Percentiles rank a stretch among this genome's conserved stretches.
Conservation (phyloP, 1,140 invertebrate species). For the Drosophila mojavensis region DNA sequence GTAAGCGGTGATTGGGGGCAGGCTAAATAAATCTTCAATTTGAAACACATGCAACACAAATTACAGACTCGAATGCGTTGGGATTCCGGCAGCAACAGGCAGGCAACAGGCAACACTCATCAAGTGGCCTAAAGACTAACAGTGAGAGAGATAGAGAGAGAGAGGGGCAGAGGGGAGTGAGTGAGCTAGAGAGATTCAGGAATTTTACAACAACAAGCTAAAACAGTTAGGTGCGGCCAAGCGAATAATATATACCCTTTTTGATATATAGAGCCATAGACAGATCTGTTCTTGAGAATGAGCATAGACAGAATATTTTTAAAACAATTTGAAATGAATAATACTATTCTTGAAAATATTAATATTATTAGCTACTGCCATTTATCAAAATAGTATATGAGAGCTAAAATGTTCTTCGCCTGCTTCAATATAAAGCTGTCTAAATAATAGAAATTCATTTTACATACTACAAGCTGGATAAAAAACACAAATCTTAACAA, state of each 20-base stretch:
- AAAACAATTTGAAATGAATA: too few species aligned
- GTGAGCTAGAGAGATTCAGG: constrained; percentile 12
- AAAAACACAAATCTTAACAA: too few species aligned
- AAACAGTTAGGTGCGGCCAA: background rate
- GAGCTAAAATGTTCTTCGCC: too few species aligned
- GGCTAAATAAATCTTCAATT: constrained; percentile 81
- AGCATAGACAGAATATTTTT: too few species aligned
- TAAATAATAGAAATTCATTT: too few species aligned
- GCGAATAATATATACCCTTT: background rate
- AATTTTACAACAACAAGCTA: constrained; percentile 46
- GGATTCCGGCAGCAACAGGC: constrained; percentile 46
- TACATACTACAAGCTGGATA: too few species aligned
- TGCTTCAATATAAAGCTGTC: too few species aligned
- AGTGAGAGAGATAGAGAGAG: background rate
- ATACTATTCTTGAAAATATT: too few species aligned
- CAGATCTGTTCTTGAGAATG: too few species aligned
- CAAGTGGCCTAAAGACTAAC: constrained; percentile 38
- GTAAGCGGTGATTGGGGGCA: constrained; percentile 19
- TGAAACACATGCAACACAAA: constrained; percentile 83
- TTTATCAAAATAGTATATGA: too few species aligned
- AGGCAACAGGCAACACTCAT: constrained; percentile 57
- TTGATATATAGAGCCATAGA: background rate
- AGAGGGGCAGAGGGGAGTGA: background rate
- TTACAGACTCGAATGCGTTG: constrained; percentile 70
- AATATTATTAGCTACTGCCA: too few species aligned